Evolutionary conservation across 2,797 vertebrate species (phyloP).

Genomic region (Notamacropus eugenii): DNA sequence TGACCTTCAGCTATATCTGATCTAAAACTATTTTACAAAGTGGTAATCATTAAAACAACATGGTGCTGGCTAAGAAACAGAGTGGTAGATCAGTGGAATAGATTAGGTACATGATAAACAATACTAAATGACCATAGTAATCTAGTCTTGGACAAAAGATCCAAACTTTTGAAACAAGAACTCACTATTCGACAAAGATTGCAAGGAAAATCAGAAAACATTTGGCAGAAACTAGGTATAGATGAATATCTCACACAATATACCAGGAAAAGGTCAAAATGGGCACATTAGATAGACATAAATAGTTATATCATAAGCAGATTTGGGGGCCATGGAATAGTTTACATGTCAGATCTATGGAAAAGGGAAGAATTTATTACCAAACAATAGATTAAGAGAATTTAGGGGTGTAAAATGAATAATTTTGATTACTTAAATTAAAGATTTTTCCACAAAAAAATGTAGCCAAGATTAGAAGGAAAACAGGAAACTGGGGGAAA

Average conservation of each 20-base stretch:
- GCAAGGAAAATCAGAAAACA: background rate
- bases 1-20: background rate
- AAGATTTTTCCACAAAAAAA: background rate
- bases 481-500: background rate
- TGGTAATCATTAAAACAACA: background rate
- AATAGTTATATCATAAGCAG: background rate
- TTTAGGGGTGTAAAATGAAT: background rate
- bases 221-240: too few relatives aligned
- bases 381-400: background rate
- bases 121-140: background rate
- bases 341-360: background rate
- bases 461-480: background rate
- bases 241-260: too few relatives aligned
- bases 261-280: background rate
- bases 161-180: background rate
- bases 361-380: background rate
- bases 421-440: background rate
- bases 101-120: background rate
- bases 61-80: background rate
- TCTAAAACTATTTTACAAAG: background rate
- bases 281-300: background rate
- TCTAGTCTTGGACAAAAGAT: background rate
- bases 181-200: too few relatives aligned
- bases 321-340: background rate
- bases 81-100: background rate